phyloP scores from a whole-genome alignment of 2,797 vertebrate species.

The Phataginus tetradactyla region DNA sequence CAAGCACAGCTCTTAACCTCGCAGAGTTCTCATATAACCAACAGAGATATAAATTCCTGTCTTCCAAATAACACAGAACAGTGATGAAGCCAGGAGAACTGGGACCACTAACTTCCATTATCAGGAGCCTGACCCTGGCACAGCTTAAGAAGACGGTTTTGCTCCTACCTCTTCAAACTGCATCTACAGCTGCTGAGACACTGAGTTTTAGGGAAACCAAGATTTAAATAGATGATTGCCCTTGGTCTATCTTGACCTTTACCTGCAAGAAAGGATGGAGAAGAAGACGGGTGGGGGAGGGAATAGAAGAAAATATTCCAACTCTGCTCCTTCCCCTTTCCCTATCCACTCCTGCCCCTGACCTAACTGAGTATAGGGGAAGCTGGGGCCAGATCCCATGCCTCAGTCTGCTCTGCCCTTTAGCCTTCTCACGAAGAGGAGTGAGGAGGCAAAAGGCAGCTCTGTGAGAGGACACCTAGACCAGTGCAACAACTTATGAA shows the following conservation, averaged over 20 bases:
- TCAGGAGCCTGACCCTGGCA: background rate
- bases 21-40: background rate
- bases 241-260: background rate
- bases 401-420: background rate
- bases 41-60: background rate
- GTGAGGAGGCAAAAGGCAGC: background rate
- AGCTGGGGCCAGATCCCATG: background rate
- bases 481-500: background rate
- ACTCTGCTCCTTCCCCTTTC: background rate
- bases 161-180: background rate
- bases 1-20: background rate
- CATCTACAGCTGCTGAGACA: background rate
- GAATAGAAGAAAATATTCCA: background rate
- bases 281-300: no score
- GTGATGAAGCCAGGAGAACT: background rate
- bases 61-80: background rate
- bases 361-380: background rate
- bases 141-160: background rate
- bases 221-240: background rate
- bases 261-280: background rate
- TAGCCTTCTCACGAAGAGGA: background rate
- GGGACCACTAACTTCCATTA: background rate
- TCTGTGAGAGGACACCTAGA: background rate
- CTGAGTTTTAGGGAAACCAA: conserved; percentile 13
- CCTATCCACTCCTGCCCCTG: background rate